Evolutionary conservation across 2,888 invertebrate species (phyloP).

Genomic region (Amphipyra tragopoginis): DNA sequence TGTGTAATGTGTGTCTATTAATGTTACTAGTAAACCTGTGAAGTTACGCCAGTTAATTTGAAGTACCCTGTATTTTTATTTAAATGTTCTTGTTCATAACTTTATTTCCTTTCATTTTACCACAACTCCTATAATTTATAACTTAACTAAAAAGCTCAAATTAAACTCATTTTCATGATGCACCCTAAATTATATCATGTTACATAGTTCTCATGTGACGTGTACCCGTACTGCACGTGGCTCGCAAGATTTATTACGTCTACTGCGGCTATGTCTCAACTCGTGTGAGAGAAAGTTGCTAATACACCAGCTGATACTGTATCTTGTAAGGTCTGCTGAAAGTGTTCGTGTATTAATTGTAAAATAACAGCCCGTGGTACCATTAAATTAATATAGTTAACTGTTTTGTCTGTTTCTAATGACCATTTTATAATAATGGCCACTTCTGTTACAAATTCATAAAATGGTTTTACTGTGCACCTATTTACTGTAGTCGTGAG

Average conservation of each 20-base stretch:
- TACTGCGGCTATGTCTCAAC: slow-evolving; percentile 56
- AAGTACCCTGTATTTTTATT: too few species aligned
- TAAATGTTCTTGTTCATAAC: background rate
- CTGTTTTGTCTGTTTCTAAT: too few species aligned
- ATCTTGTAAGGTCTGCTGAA: slow-evolving; percentile 17
- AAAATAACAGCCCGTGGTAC: slow-evolving; percentile 10
- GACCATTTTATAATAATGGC: too few species aligned
- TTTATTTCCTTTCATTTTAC: too few species aligned
- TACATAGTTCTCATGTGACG: slow-evolving; percentile 41
- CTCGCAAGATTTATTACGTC: slow-evolving; percentile 56
- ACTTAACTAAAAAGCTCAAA: slow-evolving; percentile 7
- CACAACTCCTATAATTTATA: too few species aligned
- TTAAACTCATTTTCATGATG: slow-evolving; percentile 40
- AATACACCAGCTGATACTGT: slow-evolving; percentile 46
- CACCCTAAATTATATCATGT: slow-evolving; percentile 53
- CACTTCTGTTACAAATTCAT: too few species aligned
- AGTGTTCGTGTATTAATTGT: slow-evolving; percentile 30
- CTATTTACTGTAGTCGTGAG: too few species aligned
- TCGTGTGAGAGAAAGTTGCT: slow-evolving; percentile 56
- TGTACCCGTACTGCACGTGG: slow-evolving; percentile 47
- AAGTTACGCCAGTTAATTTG: too few species aligned
- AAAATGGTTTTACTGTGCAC: too few species aligned
- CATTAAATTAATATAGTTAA: too few species aligned
- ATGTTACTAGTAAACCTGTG: too few species aligned
- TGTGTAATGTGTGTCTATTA: too few species aligned